Base-by-base conservation (phyloP, 2,797 vertebrate genomes). In the Hippoglossus hippoglossus region DNA sequence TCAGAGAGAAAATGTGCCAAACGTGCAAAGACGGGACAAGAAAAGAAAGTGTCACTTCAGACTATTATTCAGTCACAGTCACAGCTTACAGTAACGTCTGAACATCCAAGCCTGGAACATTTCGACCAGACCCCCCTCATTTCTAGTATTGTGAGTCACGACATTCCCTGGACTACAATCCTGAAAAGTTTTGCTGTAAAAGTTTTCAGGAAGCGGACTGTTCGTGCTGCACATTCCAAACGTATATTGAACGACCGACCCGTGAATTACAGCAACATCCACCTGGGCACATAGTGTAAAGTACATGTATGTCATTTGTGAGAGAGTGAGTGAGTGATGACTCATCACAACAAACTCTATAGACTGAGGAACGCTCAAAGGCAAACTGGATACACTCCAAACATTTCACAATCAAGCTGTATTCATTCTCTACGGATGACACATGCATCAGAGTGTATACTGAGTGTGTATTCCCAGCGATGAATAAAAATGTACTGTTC, bases 31-130 rank as follows among this genome's bases (percentile, higher is more conserved):
- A 67, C 50, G 22, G 54, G 72, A 85, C 86, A 83, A 86, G 81
- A 92, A 92, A 91, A 87, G 82, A 88, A 91, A 81, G 87, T 89
- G 86, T 87, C 85, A 82, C 84, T 84, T 62, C 52, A 71, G 77
- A 89, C 58, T 63, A 57, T n/a, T 64, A 79, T 61, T 85, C 77
- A 90, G 82, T 93, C 90, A 90, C 81, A 85, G 51, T 89, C 85
- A 91, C 80, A 89, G 78, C 72, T 86, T 89, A 87, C 79, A 82
- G 79, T 86, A 82, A 81, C 68, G 79, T 77, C 78, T 79, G 78
- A 81, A 77, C 82, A 82, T 75, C 53, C 66, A 53, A 62, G 87
- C 69, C 73, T 68, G 71, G 75, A 59, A 91, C 90, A 89, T 82
- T 83, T 77, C 60, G 71, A 73, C 68, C 77, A 79, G 67, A 67